These are phyloP conservation scores for Drymonia ruficornis DNA, from an alignment of 2,888 invertebrate genomes.

Conservation along the genomic window DNA sequence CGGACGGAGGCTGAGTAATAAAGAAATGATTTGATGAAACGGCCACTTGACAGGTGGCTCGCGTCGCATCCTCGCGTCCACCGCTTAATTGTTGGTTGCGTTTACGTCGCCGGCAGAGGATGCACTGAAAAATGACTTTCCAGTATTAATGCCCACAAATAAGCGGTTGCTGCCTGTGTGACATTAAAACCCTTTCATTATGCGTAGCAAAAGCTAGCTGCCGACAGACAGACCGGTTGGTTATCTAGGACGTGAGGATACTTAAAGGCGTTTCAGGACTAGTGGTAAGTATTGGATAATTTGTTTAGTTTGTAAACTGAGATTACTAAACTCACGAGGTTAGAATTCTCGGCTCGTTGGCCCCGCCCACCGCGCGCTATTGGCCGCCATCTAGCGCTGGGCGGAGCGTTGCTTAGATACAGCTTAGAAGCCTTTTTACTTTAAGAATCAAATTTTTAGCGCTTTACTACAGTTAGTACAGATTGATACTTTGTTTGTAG, in stretches of 20 bases:
- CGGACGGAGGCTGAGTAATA: constrained; percentile 76
- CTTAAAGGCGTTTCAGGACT: constrained; percentile 9
- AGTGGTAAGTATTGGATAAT: constrained; percentile 12
- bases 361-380: constrained; percentile 75
- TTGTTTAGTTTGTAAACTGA: constrained; percentile 26
- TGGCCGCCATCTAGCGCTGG: constrained; percentile 71
- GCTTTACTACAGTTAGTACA: constrained; percentile 17
- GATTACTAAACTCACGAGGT: constrained; percentile 44
- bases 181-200: constrained; percentile 68
- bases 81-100: constrained; percentile 75
- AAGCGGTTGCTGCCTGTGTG: constrained; percentile 68
- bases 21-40: constrained; percentile 84
- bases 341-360: constrained; percentile 64
- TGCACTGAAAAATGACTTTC: constrained; percentile 76
- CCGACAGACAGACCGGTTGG: constrained; percentile 51
- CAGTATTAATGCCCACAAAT: constrained; percentile 79
- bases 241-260: constrained; percentile 14
- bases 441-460: constrained; percentile 46
- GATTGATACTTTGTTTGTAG: not conserved
- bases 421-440: constrained; percentile 69
- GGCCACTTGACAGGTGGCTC: constrained; percentile 80
- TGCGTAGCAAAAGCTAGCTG: constrained; percentile 54
- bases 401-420: constrained; percentile 79
- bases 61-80: constrained; percentile 71
- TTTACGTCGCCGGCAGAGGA: constrained; percentile 63